These are phyloP conservation scores for Dipodomys ordii DNA, from an alignment of 2,113 vertebrate genomes.

Conservation along the genomic window DNA sequence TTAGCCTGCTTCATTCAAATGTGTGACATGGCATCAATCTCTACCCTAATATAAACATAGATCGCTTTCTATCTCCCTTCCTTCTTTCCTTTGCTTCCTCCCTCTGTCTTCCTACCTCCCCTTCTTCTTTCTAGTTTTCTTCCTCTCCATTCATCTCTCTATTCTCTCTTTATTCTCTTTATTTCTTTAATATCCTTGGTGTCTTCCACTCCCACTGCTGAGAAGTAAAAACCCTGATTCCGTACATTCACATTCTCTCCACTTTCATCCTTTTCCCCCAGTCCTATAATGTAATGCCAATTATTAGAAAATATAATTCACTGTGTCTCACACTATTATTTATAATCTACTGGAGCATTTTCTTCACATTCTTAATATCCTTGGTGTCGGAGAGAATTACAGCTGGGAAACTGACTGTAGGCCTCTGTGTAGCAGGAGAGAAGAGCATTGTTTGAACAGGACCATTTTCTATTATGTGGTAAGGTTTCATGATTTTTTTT, in stretches of 20 bases:
- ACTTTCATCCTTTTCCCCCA: neutral
- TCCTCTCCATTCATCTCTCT: neutral
- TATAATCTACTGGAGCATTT: slow-evolving; percentile 44
- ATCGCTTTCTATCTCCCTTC: neutral
- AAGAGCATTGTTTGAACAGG: slow-evolving; percentile 50
- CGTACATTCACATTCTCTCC: slow-evolving; percentile 15
- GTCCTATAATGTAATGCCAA: slow-evolving; percentile 51
- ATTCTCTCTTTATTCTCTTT: rapidly evolving
- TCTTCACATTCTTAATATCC: slow-evolving; percentile 66
- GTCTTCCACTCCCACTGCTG: neutral
- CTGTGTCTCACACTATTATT: slow-evolving; percentile 64
- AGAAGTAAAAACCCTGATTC: slow-evolving; percentile 27
- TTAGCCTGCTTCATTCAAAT: slow-evolving; percentile 6
- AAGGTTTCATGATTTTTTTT: slow-evolving; percentile 49
- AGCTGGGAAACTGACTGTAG: slow-evolving; percentile 61
- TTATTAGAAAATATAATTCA: slow-evolving; percentile 77
- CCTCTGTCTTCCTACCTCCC: neutral
- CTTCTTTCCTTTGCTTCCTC: too few species aligned
- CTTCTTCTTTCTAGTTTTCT: neutral
- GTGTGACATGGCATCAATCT: neutral
- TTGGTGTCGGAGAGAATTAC: slow-evolving; percentile 52
- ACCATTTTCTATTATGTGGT: slow-evolving; percentile 27
- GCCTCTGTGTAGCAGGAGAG: slow-evolving; percentile 13
- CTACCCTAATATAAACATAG: neutral
- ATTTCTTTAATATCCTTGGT: neutral